Evolutionary conservation across 2,113 vertebrate genomes (phyloP).

Genomic region (Alouatta palliata): DNA sequence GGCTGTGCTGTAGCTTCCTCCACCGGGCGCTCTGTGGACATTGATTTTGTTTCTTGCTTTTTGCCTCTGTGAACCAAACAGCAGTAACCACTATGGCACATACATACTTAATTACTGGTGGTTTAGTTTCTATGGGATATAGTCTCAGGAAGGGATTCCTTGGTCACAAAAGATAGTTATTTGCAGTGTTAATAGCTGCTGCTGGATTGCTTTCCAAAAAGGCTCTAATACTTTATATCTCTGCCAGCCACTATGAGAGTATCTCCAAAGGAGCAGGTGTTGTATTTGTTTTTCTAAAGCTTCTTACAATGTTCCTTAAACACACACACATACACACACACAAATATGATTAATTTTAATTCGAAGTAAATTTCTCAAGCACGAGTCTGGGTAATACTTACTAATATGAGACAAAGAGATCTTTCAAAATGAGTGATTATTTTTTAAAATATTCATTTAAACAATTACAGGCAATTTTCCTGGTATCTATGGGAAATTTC

Average conservation of each 20-base stretch:
- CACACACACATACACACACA: neutral
- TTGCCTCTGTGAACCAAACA: neutral
- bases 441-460: slow-evolving; percentile 29
- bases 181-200: slow-evolving; percentile 1
- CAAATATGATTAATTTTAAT: neutral
- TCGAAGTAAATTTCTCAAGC: slow-evolving; percentile 20
- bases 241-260: neutral
- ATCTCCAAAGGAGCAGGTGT: neutral
- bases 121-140: neutral
- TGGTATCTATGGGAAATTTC: neutral
- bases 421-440: neutral
- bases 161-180: neutral
- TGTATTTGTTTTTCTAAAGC: slow-evolving; percentile 31
- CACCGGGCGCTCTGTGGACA: neutral
- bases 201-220: neutral
- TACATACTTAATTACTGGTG: neutral
- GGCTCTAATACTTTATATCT: neutral
- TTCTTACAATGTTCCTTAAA: neutral
- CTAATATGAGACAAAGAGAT: neutral
- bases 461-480: neutral
- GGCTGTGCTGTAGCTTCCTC: neutral
- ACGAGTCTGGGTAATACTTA: neutral
- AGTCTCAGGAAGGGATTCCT: neutral
- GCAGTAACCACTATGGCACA: neutral
- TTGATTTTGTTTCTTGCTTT: neutral